Evolutionary conservation across 2,113 vertebrate genomes (phyloP), one percentile per base, ranked within the genome.

Genomic region (Notothenia rossii): DNA sequence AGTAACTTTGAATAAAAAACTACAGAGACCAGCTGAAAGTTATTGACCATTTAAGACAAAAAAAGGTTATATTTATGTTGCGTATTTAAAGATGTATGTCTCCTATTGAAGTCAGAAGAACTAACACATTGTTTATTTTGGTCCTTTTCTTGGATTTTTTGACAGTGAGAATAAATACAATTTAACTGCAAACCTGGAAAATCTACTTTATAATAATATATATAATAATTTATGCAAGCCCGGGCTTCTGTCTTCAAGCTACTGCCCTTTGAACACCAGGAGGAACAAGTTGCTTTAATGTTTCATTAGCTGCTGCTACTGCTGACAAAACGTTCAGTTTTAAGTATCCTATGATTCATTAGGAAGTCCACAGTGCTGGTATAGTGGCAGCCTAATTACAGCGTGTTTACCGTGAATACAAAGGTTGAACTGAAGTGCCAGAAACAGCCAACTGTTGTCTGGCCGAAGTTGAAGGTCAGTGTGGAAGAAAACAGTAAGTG

Each of bases 391-490:
- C 22, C 18, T 48, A 18, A 66, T 73, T 54, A 62, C 29, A 54
- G 49, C 9, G 1, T 55, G 76, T 81, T 82, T 83, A 62, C 72
- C 36, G 1, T 2, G 33, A 62, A 77, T 0, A 64, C 29, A 71
- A 64, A 46, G 48, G 64, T 2, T 61, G 50, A 62, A 13, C 7
- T 1, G 33, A 51, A 14, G 46, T 3, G 72, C 25, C 53, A 61
- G 50, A 81, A 29, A 15, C 33, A 61, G 61, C 48, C 22, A 10
- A 40, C 5, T 7, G n/a, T 10, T 17, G 43, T 81, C 59, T 49
- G 86, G 58, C 12, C 75, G 80, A 60, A 82, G 80, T 84, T 66
- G 80, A 90, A 90, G 86, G 86, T 79, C 33, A 11, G 15, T 0
- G 22, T 13, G 48, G 48, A 46, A 54, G 59, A 29, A 75, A 89